A percentile compares a stretch with the other conserved stretches of the same genome.
phyloP scores from a whole-genome alignment of 2,113 vertebrate species.

The Aspiorhynchus laticeps region DNA sequence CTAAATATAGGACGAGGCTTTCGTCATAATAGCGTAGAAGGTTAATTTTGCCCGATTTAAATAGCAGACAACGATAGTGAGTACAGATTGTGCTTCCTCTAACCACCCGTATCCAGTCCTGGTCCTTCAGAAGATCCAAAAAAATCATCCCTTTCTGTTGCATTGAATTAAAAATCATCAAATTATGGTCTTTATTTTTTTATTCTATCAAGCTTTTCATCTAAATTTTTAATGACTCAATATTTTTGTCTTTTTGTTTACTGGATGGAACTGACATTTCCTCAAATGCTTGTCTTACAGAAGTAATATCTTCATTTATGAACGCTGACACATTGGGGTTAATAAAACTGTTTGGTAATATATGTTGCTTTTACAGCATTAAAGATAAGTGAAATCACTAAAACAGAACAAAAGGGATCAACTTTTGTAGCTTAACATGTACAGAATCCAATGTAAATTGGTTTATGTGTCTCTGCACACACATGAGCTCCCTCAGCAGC shows the following conservation, averaged over 20 bases:
- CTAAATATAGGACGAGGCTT: background rate
- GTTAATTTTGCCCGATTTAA: too few relatives aligned
- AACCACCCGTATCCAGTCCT: background rate
- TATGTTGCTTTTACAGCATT: too few relatives aligned
- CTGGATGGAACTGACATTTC: background rate
- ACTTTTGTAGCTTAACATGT: background rate
- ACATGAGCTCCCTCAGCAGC: conserved; percentile 23
- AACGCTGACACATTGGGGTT: background rate
- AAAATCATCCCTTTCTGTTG: too few relatives aligned
- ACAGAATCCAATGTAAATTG: background rate
- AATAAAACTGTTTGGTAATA: too few relatives aligned
- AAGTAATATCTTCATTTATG: background rate
- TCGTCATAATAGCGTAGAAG: background rate
- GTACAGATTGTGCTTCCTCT: too few relatives aligned
- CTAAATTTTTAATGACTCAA: background rate
- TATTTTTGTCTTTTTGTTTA: background rate
- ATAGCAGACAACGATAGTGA: too few relatives aligned
- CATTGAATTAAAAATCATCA: too few relatives aligned
- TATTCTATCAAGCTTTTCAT: background rate
- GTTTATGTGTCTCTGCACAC: background rate
- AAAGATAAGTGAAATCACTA: too few relatives aligned
- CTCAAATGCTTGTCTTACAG: background rate
- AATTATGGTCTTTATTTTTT: background rate
- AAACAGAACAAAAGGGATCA: too few relatives aligned
- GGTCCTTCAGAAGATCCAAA: background rate